Evolutionary conservation across 1,140 invertebrate species (phyloP).

Genomic region (Atta cephalotes): DNA sequence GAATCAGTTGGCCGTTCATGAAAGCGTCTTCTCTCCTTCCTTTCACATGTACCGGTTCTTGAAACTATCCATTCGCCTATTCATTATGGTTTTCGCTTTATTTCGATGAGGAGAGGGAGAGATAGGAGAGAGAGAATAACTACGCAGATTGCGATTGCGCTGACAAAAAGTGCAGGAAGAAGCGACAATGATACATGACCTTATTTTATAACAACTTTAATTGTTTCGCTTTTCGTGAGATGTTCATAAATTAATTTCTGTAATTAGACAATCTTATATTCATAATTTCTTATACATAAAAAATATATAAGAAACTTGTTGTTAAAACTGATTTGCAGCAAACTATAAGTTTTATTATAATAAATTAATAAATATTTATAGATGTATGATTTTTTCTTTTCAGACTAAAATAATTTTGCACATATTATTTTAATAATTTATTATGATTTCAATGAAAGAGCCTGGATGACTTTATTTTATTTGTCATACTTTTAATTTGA

Average conservation of each 20-base stretch:
- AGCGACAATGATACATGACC: neutral
- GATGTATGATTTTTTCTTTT: no score
- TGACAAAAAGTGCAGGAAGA: neutral
- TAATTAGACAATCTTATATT: neutral
- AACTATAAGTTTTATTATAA: no score
- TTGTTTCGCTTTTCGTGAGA: neutral
- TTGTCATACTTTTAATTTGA: neutral
- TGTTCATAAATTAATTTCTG: neutral
- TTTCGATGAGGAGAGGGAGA: neutral
- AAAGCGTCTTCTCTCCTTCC: constrained; percentile 67
- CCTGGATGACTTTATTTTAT: neutral
- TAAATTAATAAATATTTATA: no score
- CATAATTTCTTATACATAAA: neutral
- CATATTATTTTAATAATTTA: neutral
- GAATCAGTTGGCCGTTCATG: constrained; percentile 47
- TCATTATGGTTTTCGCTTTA: neutral
- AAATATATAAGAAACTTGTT: neutral
- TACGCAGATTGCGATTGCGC: neutral
- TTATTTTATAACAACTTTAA: neutral
- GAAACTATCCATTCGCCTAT: constrained; percentile 9
- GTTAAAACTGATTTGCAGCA: neutral
- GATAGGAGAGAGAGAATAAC: neutral
- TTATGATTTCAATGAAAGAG: neutral
- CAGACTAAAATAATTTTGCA: no score
- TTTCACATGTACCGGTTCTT: constrained; percentile 58